Evolutionary conservation across 2,797 vertebrate species (phyloP), one percentile per base, ranked within the genome.

Genomic region (Pantherophis vulpinus): DNA sequence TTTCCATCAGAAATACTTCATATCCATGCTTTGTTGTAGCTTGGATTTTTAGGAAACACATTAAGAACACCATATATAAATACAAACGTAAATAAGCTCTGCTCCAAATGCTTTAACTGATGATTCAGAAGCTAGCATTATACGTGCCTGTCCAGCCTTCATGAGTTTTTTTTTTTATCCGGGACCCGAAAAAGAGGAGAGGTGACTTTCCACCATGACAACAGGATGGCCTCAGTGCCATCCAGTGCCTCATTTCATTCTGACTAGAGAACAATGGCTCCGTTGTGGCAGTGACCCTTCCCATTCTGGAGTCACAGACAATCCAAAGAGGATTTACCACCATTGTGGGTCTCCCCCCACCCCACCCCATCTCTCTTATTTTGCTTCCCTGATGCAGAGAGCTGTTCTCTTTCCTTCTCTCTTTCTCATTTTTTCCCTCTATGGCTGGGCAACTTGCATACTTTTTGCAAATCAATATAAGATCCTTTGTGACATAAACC

Each of bases 391-490:
- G 0, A 94, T 90, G 93, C 0, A 88, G 37, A 51, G 20, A 74
- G 93, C 88, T 91, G 79, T 0, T 0, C 16, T n/a, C 16, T 58
- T 25, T 4, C 29, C 29, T 47, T 25, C 29, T 10, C 7, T 9
- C 12, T n/a, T 29, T 37, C 14, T 6, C 3, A 3, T 2, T 29
- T 3, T 11, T 51, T 11, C 42, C 42, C 27, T 29, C 55, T 11
- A 47, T 61, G 92, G 93, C n/a, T 25, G 88, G 29, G 47, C 37
- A 58, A 6, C 37, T 13, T 61, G 58, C 8, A 90, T 86, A 87
- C 7, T 74, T 74, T 66, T 95, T 96, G 87, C 74, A 94, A 92
- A 94, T 90, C 92, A 37, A 88, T 16, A 54, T n/a, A 10, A 61
- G 60, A 27, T 63, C 37, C 11, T 61, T 93, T 94, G 92, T 61